Base-by-base conservation (phyloP, 1,140 invertebrate species). In the Aphelinus certus region DNA sequence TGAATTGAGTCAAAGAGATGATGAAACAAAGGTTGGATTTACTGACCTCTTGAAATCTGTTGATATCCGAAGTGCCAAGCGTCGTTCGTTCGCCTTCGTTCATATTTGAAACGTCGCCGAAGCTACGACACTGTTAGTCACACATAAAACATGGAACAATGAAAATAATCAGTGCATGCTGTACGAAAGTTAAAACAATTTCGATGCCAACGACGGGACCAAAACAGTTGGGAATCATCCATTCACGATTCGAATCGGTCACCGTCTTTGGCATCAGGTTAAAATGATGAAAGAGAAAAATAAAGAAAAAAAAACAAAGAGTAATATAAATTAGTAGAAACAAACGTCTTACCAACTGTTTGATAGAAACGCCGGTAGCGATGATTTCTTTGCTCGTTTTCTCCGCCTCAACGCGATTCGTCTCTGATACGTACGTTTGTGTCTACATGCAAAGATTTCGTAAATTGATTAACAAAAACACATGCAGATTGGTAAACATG, bases 81-180 rank as follows among this genome's bases (percentile, higher is more conserved):
- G 78, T 73, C 76, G 79, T 76, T 74, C 84, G 82, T 78, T 84
- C 85, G 80, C 84, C 86, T 78, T 88, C 88, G 53, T 81, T 86
- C 73, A 90, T 86, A 83, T 88, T 89, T 78, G 89, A 90, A 80
- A 91, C 87, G 87, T 91, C 90, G 79, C 90, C 89, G 83, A 91
- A 91, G 87, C 90, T 91, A 81, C 90, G 88, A 87, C 90, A 90
- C 90, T 91, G 86, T 85, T 85, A 86, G 82, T 83, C 80, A 85
- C 79, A 83, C 82, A 83, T 81, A 76, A 79, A 65, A 69, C 42
- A 68, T 26, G 26, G 26, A 26, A 26, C 26, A 26, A 26, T 26
- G 26, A 26, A 26, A 26, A 26, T 26, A 26, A 26, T 26, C 26
- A 26, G 26, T 26, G 26, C 26, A 26, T 26, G 26, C 26, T 26